Evolutionary conservation across 2,797 vertebrate species (phyloP).

Genomic region (Lagodon rhomboides): DNA sequence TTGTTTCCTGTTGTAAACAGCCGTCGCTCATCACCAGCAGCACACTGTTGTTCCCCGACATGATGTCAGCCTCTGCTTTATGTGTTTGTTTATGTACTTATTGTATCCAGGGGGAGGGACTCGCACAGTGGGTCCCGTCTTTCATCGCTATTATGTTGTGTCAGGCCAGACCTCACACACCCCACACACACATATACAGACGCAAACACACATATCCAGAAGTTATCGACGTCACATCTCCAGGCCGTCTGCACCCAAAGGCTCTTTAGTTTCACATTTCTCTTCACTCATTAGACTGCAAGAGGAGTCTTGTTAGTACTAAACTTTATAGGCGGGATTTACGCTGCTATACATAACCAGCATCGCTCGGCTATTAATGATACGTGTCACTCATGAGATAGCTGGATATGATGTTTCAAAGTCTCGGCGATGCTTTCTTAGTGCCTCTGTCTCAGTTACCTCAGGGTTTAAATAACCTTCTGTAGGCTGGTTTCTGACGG

Average conservation of each 20-base stretch:
- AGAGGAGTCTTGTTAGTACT: background rate
- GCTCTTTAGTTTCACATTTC: conserved; percentile 31
- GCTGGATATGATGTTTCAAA: conserved; percentile 12
- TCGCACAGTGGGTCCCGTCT: conserved; percentile 55
- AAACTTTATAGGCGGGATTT: conserved; percentile 3
- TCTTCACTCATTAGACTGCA: background rate
- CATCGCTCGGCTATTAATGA: background rate
- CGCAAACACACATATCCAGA: conserved; percentile 7
- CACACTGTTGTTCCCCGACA: conserved; percentile 37
- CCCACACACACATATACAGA: conserved; percentile 27
- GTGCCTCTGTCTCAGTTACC: background rate
- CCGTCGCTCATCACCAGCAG: conserved; percentile 55
- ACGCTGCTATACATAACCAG: conserved; percentile 2
- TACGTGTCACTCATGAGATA: conserved; percentile 2
- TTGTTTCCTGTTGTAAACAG: conserved; percentile 69
- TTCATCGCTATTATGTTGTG: conserved; percentile 58
- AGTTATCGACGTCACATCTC: conserved; percentile 36
- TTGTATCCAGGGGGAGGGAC: conserved; percentile 60
- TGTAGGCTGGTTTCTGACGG: background rate
- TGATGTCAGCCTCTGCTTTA: conserved; percentile 53
- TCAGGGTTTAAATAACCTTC: background rate
- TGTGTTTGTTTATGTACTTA: conserved; percentile 67
- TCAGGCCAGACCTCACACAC: conserved; percentile 62
- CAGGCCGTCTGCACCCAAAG: conserved; percentile 38
- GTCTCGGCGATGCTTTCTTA: conserved; percentile 9